A percentile compares a stretch with the other conserved stretches of the same genome.
phyloP scores from a whole-genome alignment of 2,888 invertebrate species.

The Agrochola circellaris region DNA sequence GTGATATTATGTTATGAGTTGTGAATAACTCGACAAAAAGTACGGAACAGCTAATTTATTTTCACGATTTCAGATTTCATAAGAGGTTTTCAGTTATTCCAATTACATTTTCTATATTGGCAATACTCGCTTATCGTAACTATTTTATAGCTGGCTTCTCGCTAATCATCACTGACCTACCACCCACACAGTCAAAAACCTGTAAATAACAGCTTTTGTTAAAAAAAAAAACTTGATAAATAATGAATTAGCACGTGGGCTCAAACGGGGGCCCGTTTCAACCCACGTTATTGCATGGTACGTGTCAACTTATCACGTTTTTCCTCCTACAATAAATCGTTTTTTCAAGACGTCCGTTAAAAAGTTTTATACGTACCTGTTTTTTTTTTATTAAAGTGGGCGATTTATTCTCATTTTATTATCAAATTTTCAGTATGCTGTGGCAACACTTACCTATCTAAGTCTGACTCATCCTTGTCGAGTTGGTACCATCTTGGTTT shows the following conservation, averaged over 20 bases:
- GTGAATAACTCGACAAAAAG: not conserved
- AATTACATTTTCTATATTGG: not conserved
- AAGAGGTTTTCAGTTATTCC: not conserved
- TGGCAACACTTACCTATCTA: not conserved
- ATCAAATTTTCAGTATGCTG: too few relatives aligned
- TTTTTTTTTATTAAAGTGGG: too few relatives aligned
- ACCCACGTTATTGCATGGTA: slow-evolving; percentile 16
- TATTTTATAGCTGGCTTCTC: not conserved
- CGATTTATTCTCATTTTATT: too few relatives aligned
- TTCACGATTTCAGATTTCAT: not conserved
- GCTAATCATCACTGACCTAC: not conserved
- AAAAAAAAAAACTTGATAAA: not conserved
- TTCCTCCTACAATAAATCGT: not conserved
- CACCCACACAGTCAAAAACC: not conserved
- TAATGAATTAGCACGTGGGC: slow-evolving; percentile 4
- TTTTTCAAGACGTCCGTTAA: not conserved
- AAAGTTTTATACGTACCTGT: not conserved
- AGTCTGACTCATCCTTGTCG: not conserved
- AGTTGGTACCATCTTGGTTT: not conserved
- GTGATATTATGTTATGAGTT: too few relatives aligned
- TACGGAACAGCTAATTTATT: not conserved
- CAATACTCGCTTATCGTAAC: not conserved
- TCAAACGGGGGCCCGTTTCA: not conserved
- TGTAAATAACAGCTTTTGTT: not conserved
- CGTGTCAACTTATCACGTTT: slow-evolving; percentile 17